A percentile compares a stretch with the other conserved stretches of the same genome.
Evolutionary conservation across 2,113 vertebrate genomes (phyloP).

Genomic region (Oncorhynchus keta): DNA sequence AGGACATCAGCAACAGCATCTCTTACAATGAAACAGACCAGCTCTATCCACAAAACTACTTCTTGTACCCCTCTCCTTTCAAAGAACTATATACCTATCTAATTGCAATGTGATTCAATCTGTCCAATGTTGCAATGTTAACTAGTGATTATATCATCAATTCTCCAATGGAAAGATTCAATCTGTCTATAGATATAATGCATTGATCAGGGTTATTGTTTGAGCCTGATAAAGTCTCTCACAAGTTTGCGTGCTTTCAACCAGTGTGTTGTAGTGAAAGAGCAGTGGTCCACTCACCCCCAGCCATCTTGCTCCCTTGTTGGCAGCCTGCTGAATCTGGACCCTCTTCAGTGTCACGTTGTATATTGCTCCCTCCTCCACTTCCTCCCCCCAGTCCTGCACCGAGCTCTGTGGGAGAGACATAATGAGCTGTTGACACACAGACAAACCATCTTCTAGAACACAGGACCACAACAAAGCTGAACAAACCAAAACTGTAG

Average conservation of each 20-base stretch:
- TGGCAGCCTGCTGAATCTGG: slow-evolving; percentile 94
- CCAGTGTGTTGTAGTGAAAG: neutral
- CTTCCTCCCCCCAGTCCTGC: slow-evolving; percentile 95
- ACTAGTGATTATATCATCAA: no score
- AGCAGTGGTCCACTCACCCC: slow-evolving; percentile 65
- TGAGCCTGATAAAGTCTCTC: neutral
- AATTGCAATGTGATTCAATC: no score
- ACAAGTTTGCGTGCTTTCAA: neutral
- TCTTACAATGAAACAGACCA: no score
- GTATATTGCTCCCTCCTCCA: slow-evolving; percentile 95
- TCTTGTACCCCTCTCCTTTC: no score
- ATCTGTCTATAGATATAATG: no score
- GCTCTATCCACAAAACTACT: no score
- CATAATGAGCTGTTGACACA: neutral
- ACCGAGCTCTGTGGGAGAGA: slow-evolving; percentile 81
- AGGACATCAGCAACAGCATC: no score
- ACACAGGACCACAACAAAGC: neutral
- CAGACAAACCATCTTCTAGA: neutral
- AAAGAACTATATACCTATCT: no score
- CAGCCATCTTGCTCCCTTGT: slow-evolving; percentile 88
- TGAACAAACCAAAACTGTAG: neutral
- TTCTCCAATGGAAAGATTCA: no score
- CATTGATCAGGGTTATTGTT: neutral
- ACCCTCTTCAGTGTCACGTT: slow-evolving; percentile 93
- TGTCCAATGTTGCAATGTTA: no score